Base-by-base conservation (phyloP, 2,113 vertebrate species). In the Eurystomus gularis region DNA sequence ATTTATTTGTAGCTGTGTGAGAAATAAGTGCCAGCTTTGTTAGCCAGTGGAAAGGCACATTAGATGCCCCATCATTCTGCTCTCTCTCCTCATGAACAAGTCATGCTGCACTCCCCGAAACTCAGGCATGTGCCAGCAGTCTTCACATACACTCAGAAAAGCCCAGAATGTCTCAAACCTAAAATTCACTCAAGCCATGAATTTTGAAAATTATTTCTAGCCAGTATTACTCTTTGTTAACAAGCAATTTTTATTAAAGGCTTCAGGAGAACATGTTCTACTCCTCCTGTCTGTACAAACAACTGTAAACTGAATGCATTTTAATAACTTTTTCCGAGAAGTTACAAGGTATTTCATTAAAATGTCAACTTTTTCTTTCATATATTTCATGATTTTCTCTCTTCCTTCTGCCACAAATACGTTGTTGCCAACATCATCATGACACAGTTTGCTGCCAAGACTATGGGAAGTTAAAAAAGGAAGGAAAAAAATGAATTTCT, bases 361-460 rank as follows among this genome's bases (percentile, higher is more conserved):
- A 94, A 95, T 96, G 94, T 94, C 94, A 93, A 96, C 83, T 97
- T 97, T 93, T 93, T 90, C 94, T 94, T 94, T 86, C 88, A 65
- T 91, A 80, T 93, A 94, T 92, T 96, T 97, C 81, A 94, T 95
- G 94, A 91, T 94, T 96, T 90, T 84, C 86, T 96, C 94, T 96
- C 91, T 95, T 93, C 95, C 96, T 97, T 96, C 96, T 97, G 96
- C 94, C 84, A 91, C 96, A 96, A 95, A 92, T 93, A 94, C 82
- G 94, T 94, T 96, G 94, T 91, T 96, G 96, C 96, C 96, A 97
- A 95, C 96, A 96, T 97, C 96, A 94, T 96, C 93, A 94, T 91
- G 96, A 96, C 96, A 95, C 81, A 65, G 73, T 94, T 96, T 93
- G 93, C 96, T 96, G 96, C 96, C 96, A 97, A 97, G 95, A 81